A percentile compares a stretch with the other conserved stretches of the same genome.
Evolutionary conservation across 1,140 invertebrate genomes (phyloP).

Genomic region (Trichogramma pretiosum): DNA sequence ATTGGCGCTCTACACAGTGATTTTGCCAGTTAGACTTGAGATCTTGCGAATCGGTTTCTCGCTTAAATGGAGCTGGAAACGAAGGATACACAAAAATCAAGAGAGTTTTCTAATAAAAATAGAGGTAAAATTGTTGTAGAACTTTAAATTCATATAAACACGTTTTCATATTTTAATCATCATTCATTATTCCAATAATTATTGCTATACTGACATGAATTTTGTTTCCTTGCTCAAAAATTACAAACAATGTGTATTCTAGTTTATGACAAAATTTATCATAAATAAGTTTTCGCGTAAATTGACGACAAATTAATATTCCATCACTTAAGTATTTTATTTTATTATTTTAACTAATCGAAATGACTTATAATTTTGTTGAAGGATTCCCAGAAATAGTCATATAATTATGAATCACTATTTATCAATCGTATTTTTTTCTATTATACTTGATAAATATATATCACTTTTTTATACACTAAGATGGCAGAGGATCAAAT

Average conservation of each 20-base stretch:
- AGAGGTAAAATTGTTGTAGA: neutral
- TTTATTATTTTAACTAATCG: neutral
- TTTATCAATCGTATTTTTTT: neutral
- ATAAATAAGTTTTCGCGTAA: neutral
- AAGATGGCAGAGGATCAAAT: conserved; percentile 41
- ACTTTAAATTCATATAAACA: neutral
- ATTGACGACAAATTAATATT: neutral
- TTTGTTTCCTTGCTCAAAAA: no score
- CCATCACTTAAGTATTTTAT: neutral
- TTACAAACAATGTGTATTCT: no score
- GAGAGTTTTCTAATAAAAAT: conserved; percentile 5
- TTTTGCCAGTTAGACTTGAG: conserved; percentile 13
- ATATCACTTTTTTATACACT: neutral
- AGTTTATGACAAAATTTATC: no score
- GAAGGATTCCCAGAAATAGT: neutral
- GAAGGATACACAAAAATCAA: conserved; percentile 1
- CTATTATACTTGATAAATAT: neutral
- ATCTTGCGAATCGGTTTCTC: conserved; percentile 5
- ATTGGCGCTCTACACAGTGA: conserved; percentile 7
- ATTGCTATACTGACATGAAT: no score
- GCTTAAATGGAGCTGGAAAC: neutral
- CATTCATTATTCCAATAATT: no score
- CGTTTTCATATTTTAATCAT: neutral
- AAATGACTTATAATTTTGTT: neutral
- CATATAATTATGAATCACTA: neutral